Evolutionary conservation across 2,888 invertebrate genomes (phyloP).

Genomic region (Sphaerophoria rueppellii): DNA sequence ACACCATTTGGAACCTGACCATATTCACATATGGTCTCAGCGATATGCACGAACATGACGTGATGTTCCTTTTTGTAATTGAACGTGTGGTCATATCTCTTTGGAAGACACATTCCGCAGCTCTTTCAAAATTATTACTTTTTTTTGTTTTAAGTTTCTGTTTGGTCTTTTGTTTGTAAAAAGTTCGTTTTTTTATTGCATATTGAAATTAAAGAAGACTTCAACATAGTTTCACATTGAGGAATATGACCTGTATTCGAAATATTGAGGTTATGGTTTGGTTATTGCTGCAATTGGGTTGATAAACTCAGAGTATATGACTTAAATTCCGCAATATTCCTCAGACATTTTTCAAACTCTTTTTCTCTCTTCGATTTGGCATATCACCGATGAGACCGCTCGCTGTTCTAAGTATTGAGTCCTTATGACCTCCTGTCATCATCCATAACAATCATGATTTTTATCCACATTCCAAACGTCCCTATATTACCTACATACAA

Average conservation of each 20-base stretch:
- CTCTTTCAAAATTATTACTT: constrained; percentile 43
- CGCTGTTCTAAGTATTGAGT: constrained; percentile 26
- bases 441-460: constrained; percentile 57
- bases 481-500: not conserved
- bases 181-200: constrained; percentile 14
- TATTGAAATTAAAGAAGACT: constrained; percentile 26
- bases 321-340: too few relatives aligned
- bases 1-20: constrained; percentile 58
- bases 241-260: not conserved
- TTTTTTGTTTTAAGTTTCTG: not conserved
- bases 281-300: too few relatives aligned
- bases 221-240: not conserved
- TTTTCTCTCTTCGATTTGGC: not conserved
- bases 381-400: constrained; percentile 12
- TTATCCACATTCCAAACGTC: constrained; percentile 55
- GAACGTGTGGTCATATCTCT: constrained; percentile 49
- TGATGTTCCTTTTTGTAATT: constrained; percentile 60
- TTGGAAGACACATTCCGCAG: constrained; percentile 52
- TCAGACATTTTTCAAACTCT: too few relatives aligned
- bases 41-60: constrained; percentile 48
- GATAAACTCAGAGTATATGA: too few relatives aligned
- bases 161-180: constrained; percentile 45
- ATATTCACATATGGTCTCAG: constrained; percentile 46
- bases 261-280: too few relatives aligned
- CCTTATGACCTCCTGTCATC: constrained; percentile 64